Evolutionary conservation across 2,797 vertebrate species (phyloP).

Genomic region (Ispidina lecontei): DNA sequence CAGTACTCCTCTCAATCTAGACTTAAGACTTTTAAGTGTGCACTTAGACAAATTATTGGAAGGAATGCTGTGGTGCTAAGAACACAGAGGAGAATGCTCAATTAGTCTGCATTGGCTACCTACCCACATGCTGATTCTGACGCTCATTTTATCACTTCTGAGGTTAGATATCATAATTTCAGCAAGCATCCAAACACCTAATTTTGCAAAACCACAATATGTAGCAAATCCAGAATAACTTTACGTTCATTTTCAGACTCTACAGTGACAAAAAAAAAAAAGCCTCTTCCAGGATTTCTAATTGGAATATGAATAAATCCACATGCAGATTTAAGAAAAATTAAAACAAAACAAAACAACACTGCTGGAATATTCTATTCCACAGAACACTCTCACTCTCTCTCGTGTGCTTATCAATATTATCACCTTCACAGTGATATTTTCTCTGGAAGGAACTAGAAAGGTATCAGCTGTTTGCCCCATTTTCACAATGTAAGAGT

Average conservation of each 20-base stretch:
- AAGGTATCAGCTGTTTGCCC: slow-evolving; percentile 15
- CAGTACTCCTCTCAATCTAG: background rate
- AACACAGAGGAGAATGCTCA: background rate
- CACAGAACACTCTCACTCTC: slow-evolving; percentile 10
- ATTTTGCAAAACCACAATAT: slow-evolving; percentile 5
- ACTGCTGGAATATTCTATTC: slow-evolving; percentile 22
- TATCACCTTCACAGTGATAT: slow-evolving; percentile 15
- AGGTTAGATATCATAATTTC: background rate
- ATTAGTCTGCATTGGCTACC: background rate
- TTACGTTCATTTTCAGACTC: slow-evolving; percentile 1
- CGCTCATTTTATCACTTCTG: background rate
- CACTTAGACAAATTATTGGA: background rate
- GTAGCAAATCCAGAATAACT: background rate
- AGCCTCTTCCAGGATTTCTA: background rate
- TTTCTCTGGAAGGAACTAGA: slow-evolving; percentile 20
- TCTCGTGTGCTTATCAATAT: background rate
- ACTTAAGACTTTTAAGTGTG: background rate
- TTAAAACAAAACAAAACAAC: background rate
- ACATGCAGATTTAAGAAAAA: background rate
- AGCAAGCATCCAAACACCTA: background rate
- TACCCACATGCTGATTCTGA: background rate
- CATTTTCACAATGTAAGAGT: background rate
- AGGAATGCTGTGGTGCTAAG: background rate
- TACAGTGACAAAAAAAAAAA: background rate
- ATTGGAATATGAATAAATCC: slow-evolving; percentile 5